phyloP scores from a whole-genome alignment of 1,140 invertebrate species.

The Probaryconus sp. region DNA sequence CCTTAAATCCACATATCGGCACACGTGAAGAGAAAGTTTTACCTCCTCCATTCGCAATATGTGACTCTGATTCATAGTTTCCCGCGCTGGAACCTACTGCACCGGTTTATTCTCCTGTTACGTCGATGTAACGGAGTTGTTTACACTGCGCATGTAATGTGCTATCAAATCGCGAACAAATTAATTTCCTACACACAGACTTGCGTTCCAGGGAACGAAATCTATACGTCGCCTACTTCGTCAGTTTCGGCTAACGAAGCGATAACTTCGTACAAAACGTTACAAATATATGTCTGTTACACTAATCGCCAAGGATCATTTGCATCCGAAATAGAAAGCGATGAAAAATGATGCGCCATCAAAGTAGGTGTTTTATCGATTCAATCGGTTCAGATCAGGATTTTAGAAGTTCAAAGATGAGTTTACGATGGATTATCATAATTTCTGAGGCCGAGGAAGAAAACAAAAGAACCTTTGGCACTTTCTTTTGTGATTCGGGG shows the following conservation, averaged over 20 bases:
- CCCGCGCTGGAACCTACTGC: slow-evolving; percentile 75
- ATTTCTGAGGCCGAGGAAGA: neutral
- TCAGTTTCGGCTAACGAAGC: no score
- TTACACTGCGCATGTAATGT: slow-evolving; percentile 79
- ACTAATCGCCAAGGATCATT: no score
- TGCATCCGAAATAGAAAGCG: no score
- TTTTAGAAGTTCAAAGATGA: slow-evolving; percentile 49
- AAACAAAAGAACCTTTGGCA: neutral
- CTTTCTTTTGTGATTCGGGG: slow-evolving; percentile 19
- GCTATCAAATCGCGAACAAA: slow-evolving; percentile 62
- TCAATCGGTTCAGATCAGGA: slow-evolving; percentile 68
- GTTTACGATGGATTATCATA: slow-evolving; percentile 33
- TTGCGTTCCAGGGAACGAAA: no score
- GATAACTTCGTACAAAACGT: no score
- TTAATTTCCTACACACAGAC: no score
- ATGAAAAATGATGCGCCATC: no score
- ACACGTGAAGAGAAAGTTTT: slow-evolving; percentile 62
- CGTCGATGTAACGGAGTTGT: slow-evolving; percentile 78
- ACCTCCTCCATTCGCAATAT: slow-evolving; percentile 74
- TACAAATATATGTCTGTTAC: no score
- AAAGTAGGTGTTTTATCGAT: slow-evolving; percentile 64
- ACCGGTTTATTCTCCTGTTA: slow-evolving; percentile 74
- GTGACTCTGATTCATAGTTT: slow-evolving; percentile 76
- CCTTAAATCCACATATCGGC: slow-evolving; percentile 43
- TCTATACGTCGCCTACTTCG: neutral